phyloP scores from a whole-genome alignment of 2,888 invertebrate species.

The Drosophila cognata region DNA sequence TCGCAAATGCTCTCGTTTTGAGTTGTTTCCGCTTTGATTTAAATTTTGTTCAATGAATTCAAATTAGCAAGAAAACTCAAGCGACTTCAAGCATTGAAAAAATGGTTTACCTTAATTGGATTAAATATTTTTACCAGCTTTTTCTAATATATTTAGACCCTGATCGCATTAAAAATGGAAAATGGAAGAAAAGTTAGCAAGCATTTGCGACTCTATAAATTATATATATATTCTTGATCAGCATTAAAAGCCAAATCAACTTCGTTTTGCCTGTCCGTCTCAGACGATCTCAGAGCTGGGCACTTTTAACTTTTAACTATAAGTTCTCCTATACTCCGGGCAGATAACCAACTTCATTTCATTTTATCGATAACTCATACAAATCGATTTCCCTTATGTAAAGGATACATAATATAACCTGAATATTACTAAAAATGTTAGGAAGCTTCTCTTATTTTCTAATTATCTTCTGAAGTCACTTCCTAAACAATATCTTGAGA shows the following conservation, averaged over 20 bases:
- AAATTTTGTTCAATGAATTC: slow-evolving; percentile 38
- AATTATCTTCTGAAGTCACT: not conserved
- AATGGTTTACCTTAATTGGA: not conserved
- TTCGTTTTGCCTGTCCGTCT: not conserved
- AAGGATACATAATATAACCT: not conserved
- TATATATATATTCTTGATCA: not conserved
- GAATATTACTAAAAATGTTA: not conserved
- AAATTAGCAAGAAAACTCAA: slow-evolving; percentile 10
- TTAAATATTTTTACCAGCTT: not conserved
- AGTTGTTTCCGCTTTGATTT: slow-evolving; percentile 19
- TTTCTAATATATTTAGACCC: not conserved
- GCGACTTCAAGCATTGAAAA: not conserved
- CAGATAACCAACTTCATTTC: not conserved
- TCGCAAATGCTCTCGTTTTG: not conserved
- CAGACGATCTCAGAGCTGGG: not conserved
- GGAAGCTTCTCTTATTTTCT: not conserved
- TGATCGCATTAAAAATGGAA: not conserved
- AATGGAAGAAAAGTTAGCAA: not conserved
- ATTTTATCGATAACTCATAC: not conserved
- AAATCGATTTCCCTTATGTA: not conserved
- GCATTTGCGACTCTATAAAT: not conserved
- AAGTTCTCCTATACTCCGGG: not conserved
- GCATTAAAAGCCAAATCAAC: not conserved
- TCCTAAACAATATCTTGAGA: not conserved
- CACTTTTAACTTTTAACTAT: not conserved